Evolutionary conservation across 1,140 invertebrate species (phyloP).

Genomic region (honey bee (Apis mellifera)): Amel_HAv3.1 CM009936.2:12219501-12220000

Average conservation of each 20-base stretch:
- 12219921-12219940: constrained; percentile 8
- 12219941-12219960: constrained; percentile 28
- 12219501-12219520: constrained; percentile 69
- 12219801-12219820: too few species aligned
- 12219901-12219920: too few species aligned
- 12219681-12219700: constrained; percentile 78
- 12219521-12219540: constrained; percentile 65
- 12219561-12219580: not conserved
- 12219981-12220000: constrained; percentile 24
- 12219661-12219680: constrained; percentile 69
- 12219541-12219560: constrained; percentile 64
- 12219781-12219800: not conserved
- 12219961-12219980: not conserved
- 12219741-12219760: constrained; percentile 69
- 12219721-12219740: constrained; percentile 78
- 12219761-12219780: constrained; percentile 36
- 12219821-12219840: not conserved
- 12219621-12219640: constrained; percentile 63
- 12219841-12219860: not conserved
- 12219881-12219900: too few species aligned
- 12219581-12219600: too few species aligned
- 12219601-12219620: too few species aligned
- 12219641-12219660: constrained; percentile 71
- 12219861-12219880: not conserved
- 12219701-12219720: constrained; percentile 78